Conservation (phyloP, 2,797 vertebrate species). For the Macroramphosus scolopax region DNA sequence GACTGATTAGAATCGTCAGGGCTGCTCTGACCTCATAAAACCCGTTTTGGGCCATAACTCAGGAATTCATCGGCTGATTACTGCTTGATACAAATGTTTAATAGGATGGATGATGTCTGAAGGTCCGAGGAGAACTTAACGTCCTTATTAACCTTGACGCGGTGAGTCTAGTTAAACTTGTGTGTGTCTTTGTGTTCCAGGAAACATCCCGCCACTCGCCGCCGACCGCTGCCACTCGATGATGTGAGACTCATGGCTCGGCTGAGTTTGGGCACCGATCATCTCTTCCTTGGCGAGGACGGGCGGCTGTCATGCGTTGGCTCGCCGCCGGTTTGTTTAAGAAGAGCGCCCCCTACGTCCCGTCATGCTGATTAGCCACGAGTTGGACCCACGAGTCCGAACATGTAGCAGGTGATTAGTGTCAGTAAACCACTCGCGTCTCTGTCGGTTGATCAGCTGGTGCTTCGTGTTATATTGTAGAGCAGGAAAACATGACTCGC, state of each 20-base stretch:
- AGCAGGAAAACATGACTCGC: too few relatives aligned
- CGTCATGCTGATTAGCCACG: neutral
- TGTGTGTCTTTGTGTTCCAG: constrained; percentile 30
- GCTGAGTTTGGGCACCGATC: constrained; percentile 5
- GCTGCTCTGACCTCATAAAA: too few relatives aligned
- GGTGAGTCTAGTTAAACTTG: neutral
- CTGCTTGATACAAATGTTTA: too few relatives aligned
- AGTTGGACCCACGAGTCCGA: neutral
- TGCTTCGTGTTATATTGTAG: neutral
- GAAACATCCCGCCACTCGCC: too few relatives aligned
- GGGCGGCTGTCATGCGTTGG: neutral
- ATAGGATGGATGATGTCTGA: too few relatives aligned
- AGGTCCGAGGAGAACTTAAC: too few relatives aligned
- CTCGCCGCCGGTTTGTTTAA: neutral
- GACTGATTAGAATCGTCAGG: too few relatives aligned
- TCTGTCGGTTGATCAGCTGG: constrained; percentile 3
- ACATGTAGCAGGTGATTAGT: constrained; percentile 3
- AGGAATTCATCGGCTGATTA: too few relatives aligned
- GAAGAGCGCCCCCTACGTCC: neutral
- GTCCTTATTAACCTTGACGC: too few relatives aligned
- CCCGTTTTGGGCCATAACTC: too few relatives aligned
- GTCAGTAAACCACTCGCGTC: neutral
- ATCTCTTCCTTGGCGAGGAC: neutral
- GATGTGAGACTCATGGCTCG: constrained; percentile 28
- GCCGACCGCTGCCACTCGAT: too few relatives aligned